phyloP scores from a whole-genome alignment of 1,140 invertebrate species.

The Lysiphlebus fabarum region DNA sequence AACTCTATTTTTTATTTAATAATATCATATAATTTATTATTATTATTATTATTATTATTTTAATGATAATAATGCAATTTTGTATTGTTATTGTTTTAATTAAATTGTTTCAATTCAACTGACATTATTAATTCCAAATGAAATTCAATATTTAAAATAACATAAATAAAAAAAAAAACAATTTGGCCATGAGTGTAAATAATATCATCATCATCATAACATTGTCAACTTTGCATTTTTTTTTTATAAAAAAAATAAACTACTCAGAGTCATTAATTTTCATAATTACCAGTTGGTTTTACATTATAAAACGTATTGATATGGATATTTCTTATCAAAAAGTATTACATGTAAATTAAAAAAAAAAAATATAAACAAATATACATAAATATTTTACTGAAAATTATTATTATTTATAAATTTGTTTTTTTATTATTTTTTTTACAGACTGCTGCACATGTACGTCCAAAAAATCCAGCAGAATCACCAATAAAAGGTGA shows the following conservation, averaged over 20 bases:
- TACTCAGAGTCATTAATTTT: not conserved
- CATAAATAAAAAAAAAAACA: not conserved
- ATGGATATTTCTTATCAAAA: not conserved
- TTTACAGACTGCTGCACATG: constrained; percentile 27
- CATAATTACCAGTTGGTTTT: not conserved
- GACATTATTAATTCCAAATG: too few species aligned
- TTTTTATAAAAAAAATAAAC: too few species aligned
- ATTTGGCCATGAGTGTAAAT: not conserved
- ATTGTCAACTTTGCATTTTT: not conserved
- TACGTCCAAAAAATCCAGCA: constrained; percentile 32
- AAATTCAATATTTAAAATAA: not conserved
- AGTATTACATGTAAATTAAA: not conserved
- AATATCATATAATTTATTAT: too few species aligned
- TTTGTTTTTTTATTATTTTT: not conserved
- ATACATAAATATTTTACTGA: not conserved
- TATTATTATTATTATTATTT: too few species aligned
- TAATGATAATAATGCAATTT: too few species aligned
- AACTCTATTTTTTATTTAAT: too few species aligned
- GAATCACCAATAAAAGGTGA: constrained; percentile 40
- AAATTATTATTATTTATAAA: too few species aligned
- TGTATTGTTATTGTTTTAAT: too few species aligned
- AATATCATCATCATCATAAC: not conserved
- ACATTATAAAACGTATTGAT: not conserved
- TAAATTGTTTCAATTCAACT: too few species aligned
- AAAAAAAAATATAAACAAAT: constrained; percentile 11